Evolutionary conservation across 2,888 invertebrate genomes (phyloP), one percentile per base, ranked within the genome.

Genomic region (Meteorus colon): DNA sequence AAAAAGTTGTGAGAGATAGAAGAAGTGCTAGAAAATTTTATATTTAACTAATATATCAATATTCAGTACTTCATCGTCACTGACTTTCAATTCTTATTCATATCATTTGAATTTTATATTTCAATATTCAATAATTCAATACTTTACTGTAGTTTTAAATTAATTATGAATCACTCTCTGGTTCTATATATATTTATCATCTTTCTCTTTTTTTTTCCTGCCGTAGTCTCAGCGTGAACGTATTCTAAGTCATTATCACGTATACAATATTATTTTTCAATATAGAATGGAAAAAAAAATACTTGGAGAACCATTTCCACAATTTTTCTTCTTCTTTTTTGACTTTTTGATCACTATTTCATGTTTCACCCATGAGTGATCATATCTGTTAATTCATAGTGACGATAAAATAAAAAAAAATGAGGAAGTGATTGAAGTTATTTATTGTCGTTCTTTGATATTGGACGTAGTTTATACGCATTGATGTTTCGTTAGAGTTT

Each of bases 1-100:
- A 72, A 66, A 45, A 67, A 72, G 66, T 65, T 48, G 68, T 59
- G 55, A 6, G 14, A 34, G 51, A 60, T 37, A 75, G 72, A 10
- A 63, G 31, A 51, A 67, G 41, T 24, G 8, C n/a, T 19, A 10
- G n/a, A n/a, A 48, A 55, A n/a, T 55, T 55, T 55, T 19, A 55
- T 55, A 24, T 19, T 19, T 55, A 55, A 19, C n/a, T 19, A 55
- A 55, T 55, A n/a, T 48, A 55, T 55, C 55, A 55, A 55, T 55
- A 55, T 55, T 55, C 55, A 55, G n/a, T 55, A 55, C n/a, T 55
- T 55, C n/a, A 55, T 55, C 19, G 8, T n/a, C 48, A n/a, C 16
- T 3, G n/a, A 48, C 19, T 55, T 19, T 55, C 19, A 19, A 19
- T 19, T 8, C 19, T 55, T 8, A 55, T 19, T 19, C 55, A 55